A percentile compares a stretch with the other conserved stretches of the same genome.
These are phyloP conservation scores for Epirrhoe alternata DNA, from an alignment of 2,888 invertebrate genomes.

Conservation along the genomic window DNA sequence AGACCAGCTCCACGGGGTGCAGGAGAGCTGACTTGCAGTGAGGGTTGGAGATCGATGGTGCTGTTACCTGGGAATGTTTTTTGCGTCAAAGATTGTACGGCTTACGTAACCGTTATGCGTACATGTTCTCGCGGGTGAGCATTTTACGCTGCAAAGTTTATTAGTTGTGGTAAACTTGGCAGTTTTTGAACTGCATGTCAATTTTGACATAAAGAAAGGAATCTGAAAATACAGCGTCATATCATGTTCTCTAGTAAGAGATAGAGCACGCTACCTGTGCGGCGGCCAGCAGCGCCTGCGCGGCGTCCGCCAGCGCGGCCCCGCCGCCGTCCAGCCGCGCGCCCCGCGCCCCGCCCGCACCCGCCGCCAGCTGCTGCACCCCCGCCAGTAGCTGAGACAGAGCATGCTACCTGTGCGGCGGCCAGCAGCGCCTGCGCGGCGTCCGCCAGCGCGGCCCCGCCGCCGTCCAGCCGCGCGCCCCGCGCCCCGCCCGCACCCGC, in stretches of 20 bases:
- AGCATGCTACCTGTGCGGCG: conserved; percentile 53
- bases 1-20: conserved; percentile 47
- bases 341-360: conserved; percentile 44
- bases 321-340: conserved; percentile 46
- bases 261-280: conserved; percentile 51
- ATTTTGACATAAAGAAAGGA: too few relatives aligned
- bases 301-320: conserved; percentile 50
- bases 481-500: conserved; percentile 44
- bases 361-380: conserved; percentile 50
- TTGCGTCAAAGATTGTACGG: background rate
- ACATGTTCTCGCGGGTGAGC: too few relatives aligned
- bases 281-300: conserved; percentile 53
- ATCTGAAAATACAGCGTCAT: too few relatives aligned
- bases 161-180: too few relatives aligned
- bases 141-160: too few relatives aligned
- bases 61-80: conserved; percentile 48
- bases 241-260: too few relatives aligned
- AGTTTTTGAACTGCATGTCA: too few relatives aligned
- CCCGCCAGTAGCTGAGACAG: conserved; percentile 40
- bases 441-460: conserved; percentile 50
- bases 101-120: too few relatives aligned
- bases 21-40: conserved; percentile 51
- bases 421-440: conserved; percentile 55
- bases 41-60: conserved; percentile 51
- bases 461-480: conserved; percentile 44